A percentile compares a stretch with the other conserved stretches of the same genome.
Evolutionary conservation across 2,113 vertebrate genomes (phyloP).

Genomic region (Hydrochoerus hydrochaeris): DNA sequence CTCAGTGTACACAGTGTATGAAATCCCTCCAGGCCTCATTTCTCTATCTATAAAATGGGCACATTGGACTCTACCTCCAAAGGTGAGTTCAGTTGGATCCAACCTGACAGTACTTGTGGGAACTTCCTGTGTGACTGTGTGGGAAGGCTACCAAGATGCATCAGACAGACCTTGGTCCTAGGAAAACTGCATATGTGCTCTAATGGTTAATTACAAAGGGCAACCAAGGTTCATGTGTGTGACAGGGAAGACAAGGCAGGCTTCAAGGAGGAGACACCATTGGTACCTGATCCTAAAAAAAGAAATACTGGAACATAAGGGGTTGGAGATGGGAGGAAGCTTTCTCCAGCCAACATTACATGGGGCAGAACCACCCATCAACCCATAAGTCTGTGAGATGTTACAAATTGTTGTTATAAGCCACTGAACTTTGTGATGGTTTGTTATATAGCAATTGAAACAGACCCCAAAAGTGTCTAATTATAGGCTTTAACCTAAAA

Average conservation of each 20-base stretch:
- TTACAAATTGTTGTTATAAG: background rate
- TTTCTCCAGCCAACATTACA: background rate
- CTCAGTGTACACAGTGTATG: background rate
- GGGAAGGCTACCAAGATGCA: background rate
- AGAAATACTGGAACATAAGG: background rate
- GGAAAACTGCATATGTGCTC: background rate
- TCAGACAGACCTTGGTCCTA: background rate
- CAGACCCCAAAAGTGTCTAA: background rate
- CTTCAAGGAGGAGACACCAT: background rate
- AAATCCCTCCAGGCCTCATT: background rate
- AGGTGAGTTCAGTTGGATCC: background rate
- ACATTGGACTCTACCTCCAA: slow-evolving; percentile 2
- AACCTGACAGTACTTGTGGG: background rate
- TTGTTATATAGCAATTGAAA: background rate
- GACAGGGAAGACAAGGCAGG: background rate
- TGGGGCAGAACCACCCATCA: background rate
- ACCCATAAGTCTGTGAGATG: background rate
- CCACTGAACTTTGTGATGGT: background rate
- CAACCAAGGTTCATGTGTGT: background rate
- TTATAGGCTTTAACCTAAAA: background rate
- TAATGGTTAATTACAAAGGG: background rate
- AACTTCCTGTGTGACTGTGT: background rate
- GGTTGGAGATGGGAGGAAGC: background rate
- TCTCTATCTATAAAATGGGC: background rate
- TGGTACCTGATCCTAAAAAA: background rate